A percentile compares a stretch with the other conserved stretches of the same genome.
Conservation (phyloP, 2,888 invertebrate genomes). For the Plemyria rubiginata region DNA sequence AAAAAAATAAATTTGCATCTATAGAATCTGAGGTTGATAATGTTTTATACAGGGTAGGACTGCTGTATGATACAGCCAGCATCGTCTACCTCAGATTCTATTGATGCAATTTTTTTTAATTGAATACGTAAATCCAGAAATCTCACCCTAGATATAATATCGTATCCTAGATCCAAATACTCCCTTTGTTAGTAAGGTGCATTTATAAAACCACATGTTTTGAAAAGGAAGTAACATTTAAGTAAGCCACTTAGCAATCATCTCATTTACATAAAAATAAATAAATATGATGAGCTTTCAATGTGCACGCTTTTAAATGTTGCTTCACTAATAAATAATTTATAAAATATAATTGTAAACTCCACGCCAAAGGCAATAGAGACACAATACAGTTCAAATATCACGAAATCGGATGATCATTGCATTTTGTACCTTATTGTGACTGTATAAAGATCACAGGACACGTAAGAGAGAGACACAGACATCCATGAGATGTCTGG, state of each 20-base stretch:
- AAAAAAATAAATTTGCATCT: no score
- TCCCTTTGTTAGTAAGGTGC: no score
- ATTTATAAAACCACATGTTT: neutral
- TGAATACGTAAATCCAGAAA: neutral
- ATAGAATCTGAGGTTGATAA: no score
- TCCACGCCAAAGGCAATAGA: neutral
- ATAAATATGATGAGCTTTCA: constrained; percentile 29
- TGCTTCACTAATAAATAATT: constrained; percentile 18
- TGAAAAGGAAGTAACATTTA: constrained; percentile 26
- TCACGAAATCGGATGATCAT: no score
- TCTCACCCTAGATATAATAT: neutral
- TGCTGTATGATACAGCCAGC: no score
- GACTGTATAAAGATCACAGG: no score
- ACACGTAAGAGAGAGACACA: no score
- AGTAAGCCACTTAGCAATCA: constrained; percentile 2
- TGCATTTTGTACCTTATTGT: no score
- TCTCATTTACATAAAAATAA: constrained; percentile 3
- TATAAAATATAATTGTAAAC: neutral
- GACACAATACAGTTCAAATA: neutral
- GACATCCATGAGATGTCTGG: no score
- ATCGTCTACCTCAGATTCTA: no score
- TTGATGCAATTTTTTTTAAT: neutral
- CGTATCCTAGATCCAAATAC: neutral
- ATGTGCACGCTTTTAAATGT: constrained; percentile 42
- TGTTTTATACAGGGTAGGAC: no score